A percentile compares a stretch with the other conserved stretches of the same genome.
Conservation (phyloP, 2,888 invertebrate species). For the Tachina lurida region DNA sequence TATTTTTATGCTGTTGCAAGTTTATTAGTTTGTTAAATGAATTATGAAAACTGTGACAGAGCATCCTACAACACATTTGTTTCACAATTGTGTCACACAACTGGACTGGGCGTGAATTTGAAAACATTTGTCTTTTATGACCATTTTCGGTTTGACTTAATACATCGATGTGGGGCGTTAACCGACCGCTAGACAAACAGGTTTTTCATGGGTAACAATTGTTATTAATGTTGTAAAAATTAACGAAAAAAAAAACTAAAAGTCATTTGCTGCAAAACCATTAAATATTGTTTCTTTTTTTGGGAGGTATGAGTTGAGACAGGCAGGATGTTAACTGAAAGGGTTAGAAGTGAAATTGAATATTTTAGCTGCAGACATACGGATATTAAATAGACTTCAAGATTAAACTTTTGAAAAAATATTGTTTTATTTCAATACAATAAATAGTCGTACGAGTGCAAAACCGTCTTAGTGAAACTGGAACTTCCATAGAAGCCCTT, state of each 20-base stretch:
- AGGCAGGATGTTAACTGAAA: not conserved
- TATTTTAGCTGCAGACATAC: not conserved
- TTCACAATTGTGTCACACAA: conserved; percentile 35
- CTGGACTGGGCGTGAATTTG: conserved; percentile 71
- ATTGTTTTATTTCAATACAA: too few species aligned
- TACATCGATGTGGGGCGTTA: conserved; percentile 63
- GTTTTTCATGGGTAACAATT: conserved; percentile 64
- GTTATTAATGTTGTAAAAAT: conserved; percentile 66
- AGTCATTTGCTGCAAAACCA: conserved; percentile 56
- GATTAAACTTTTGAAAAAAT: too few species aligned
- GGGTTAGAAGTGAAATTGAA: not conserved
- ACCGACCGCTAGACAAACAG: conserved; percentile 70
- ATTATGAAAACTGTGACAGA: conserved; percentile 71
- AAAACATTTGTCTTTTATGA: conserved; percentile 71
- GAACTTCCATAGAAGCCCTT: too few species aligned
- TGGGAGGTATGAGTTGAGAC: not conserved
- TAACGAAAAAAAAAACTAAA: not conserved
- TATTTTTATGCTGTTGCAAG: conserved; percentile 25
- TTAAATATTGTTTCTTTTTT: not conserved
- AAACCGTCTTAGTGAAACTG: too few species aligned
- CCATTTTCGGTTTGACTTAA: conserved; percentile 62
- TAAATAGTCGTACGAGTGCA: too few species aligned
- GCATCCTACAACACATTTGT: conserved; percentile 62
- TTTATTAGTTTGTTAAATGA: conserved; percentile 73
- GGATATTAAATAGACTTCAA: not conserved